Evolutionary conservation across 2,888 invertebrate genomes (phyloP).

Genomic region (Hypercompe scribonia): DNA sequence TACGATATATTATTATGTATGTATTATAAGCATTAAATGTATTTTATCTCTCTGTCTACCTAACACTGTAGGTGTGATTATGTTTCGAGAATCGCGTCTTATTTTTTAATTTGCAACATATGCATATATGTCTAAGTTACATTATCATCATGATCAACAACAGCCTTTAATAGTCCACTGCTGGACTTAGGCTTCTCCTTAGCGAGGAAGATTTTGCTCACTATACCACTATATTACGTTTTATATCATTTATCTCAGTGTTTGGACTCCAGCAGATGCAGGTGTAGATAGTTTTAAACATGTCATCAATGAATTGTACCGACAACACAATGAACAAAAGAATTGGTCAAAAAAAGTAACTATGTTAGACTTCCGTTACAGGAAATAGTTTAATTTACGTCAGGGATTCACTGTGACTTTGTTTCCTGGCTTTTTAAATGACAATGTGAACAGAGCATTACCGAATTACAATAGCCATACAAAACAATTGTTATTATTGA

Average conservation of each 20-base stretch:
- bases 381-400: slow-evolving; percentile 43
- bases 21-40: too few species aligned
- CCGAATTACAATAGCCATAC: slow-evolving; percentile 44
- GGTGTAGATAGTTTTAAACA: neutral
- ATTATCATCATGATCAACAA: too few species aligned
- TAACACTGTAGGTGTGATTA: neutral
- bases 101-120: neutral
- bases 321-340: neutral
- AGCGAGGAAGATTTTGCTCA: too few species aligned
- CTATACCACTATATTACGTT: too few species aligned
- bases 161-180: too few species aligned
- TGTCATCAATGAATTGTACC: neutral
- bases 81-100: neutral
- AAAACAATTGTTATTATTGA: slow-evolving; percentile 51
- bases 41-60: neutral
- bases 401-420: slow-evolving; percentile 40
- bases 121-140: neutral
- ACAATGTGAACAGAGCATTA: slow-evolving; percentile 39
- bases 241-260: too few species aligned
- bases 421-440: slow-evolving; percentile 47
- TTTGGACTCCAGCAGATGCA: neutral
- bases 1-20: too few species aligned
- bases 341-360: neutral
- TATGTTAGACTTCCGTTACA: slow-evolving; percentile 25
- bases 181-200: too few species aligned